Evolutionary conservation across 2,797 vertebrate genomes (phyloP), one percentile per base, ranked within the genome.

Genomic region (Podarcis lilfordi): DNA sequence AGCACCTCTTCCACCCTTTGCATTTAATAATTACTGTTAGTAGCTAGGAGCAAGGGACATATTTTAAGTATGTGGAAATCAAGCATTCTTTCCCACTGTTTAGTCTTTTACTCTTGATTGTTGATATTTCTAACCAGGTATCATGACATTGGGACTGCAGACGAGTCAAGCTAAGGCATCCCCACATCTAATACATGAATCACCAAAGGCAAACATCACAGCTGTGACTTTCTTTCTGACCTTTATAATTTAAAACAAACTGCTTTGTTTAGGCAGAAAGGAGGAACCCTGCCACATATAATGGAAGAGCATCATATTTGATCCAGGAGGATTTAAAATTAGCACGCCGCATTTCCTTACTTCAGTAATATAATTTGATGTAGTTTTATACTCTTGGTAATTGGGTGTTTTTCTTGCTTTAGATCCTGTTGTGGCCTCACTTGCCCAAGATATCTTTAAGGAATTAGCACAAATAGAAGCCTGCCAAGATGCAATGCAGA

Each of bases 361-460:
- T 0, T 1, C 50, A 92, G 27, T 2, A 43, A 74, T 0, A 11
- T 35, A 59, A 69, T 82, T 79, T 93, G 35, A 92, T 79, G 1
- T 40, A 40, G 23, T 35, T 74, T 15, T 25, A 27, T 72, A 8
- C 80, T 50, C 88, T 21, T 40, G 64, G 50, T 74, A 88, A 84
- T 95, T 25, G 87, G 77, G 81, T 91, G 79, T 88, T 94, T 91
- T 94, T 87, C 91, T 94, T 87, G 84, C 86, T 91, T 84, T 93
- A 99, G 99, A 99, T 96, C 99, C 99, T 9, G 99, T 99, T 82
- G 99, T 99, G 82, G 98, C 99, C 2, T 99, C 99, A 10, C 96
- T 99, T 95, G 98, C 99, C 84, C 98, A 99, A 96, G 99, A 99
- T 95, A 98, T 99, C 96, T 99, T 99, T 95, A 99, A 99, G 96